Percentiles rank a stretch among this genome's conserved stretches.
These are phyloP conservation scores for Hystrix cristata DNA, from an alignment of 2,113 vertebrate genomes.

Conservation along the genomic window DNA sequence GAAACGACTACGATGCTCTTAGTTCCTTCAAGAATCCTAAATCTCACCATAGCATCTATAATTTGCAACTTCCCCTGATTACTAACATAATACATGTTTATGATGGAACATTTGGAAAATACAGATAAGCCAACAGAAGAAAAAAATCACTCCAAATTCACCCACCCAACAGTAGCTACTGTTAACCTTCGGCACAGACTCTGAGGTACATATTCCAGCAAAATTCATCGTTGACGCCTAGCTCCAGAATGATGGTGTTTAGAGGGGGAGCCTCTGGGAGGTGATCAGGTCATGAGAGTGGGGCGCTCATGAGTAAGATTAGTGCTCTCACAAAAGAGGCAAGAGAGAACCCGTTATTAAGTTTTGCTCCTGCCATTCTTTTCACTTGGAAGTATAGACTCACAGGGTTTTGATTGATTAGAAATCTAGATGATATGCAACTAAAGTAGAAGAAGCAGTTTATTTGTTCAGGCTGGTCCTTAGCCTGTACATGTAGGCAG, in stretches of 20 bases:
- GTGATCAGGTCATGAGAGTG: not conserved
- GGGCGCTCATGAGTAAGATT: too few species aligned
- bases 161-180: not conserved
- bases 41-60: not conserved
- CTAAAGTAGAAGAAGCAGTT: not conserved
- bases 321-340: too few species aligned
- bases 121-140: conserved; percentile 42
- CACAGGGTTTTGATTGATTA: not conserved
- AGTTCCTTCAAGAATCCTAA: conserved; percentile 2
- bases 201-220: not conserved
- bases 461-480: not conserved
- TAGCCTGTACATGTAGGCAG: not conserved
- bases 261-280: not conserved
- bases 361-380: not conserved
- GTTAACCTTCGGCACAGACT: not conserved
- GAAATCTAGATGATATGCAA: not conserved
- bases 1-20: not conserved
- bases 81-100: conserved; percentile 24
- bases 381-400: not conserved
- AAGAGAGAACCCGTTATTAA: not conserved
- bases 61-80: not conserved
- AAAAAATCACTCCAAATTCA: not conserved
- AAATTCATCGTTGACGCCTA: not conserved
- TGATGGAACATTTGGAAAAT: conserved; percentile 58
- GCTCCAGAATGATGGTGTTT: not conserved